phyloP scores from a whole-genome alignment of 2,113 vertebrate species.

The Campylomormyrus tamandua region DNA sequence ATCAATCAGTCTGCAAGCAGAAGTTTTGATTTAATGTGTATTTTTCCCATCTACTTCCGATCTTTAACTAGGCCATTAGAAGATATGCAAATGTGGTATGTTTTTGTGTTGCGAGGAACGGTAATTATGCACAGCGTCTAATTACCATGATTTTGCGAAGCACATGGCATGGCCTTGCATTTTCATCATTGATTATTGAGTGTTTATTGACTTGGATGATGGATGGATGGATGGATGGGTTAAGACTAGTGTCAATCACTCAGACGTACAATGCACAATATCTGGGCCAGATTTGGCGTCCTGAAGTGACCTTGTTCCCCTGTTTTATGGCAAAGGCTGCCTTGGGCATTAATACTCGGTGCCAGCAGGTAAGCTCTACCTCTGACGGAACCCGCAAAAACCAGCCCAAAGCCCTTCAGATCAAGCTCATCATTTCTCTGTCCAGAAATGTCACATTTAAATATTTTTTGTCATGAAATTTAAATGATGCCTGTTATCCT shows the following conservation, averaged over 20 bases:
- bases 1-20: not conserved
- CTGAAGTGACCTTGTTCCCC: not conserved
- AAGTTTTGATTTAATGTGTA: not conserved
- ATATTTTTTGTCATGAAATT: not conserved
- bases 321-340: not conserved
- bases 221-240: not conserved
- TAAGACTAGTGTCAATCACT: not conserved
- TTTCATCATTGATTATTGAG: not conserved
- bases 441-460: not conserved
- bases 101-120: not conserved
- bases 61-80: conserved; percentile 1
- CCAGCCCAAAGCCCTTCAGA: not conserved
- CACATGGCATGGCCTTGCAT: not conserved
- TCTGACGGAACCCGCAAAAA: not conserved
- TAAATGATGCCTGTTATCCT: not conserved
- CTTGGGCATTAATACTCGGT: not conserved
- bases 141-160: not conserved
- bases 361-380: not conserved
- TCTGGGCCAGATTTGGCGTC: not conserved
- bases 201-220: not conserved
- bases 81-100: not conserved
- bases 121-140: not conserved
- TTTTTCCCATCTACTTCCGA: not conserved
- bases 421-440: not conserved
- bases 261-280: not conserved